phyloP scores from a whole-genome alignment of 1,140 invertebrate species.

The Lucilia sericata region DNA sequence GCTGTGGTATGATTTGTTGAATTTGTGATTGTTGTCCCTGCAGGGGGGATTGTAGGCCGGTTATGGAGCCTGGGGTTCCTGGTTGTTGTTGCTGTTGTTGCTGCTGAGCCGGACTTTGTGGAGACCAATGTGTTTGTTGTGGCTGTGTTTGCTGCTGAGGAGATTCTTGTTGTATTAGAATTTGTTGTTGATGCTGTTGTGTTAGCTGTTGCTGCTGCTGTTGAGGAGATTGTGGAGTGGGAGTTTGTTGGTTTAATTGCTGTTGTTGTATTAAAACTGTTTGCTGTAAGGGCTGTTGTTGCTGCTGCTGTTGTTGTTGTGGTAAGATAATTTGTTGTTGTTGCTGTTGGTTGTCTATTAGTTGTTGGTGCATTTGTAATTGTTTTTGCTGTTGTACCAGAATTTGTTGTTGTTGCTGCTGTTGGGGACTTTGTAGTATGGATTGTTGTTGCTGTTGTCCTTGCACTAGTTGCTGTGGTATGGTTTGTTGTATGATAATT shows the following conservation, averaged over 20 bases:
- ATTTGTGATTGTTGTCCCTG: constrained; percentile 56
- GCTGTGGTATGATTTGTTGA: constrained; percentile 51
- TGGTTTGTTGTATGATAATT: constrained; percentile 49
- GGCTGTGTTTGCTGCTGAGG: constrained; percentile 27
- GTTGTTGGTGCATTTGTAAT: constrained; percentile 44
- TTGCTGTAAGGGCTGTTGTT: constrained; percentile 57
- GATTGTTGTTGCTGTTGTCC: constrained; percentile 46
- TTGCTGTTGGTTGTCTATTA: constrained; percentile 47
- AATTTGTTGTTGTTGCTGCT: constrained; percentile 58
- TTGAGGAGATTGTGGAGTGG: constrained; percentile 50
- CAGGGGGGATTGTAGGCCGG: constrained; percentile 63
- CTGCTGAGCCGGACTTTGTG: constrained; percentile 48
- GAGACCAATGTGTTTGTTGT: constrained; percentile 44
- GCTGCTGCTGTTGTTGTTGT: constrained; percentile 56
- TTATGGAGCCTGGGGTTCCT: constrained; percentile 56
- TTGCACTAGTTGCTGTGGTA: constrained; percentile 46
- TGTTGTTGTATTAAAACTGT: constrained; percentile 59
- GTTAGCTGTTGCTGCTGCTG: constrained; percentile 48
- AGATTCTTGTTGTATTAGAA: constrained; percentile 46
- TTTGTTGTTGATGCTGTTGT: constrained; percentile 50
- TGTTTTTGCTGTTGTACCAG: constrained; percentile 59
- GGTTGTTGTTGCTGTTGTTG: constrained; percentile 50
- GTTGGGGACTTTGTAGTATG: constrained; percentile 58
- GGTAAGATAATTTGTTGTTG: constrained; percentile 58
- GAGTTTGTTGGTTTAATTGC: constrained; percentile 56